Evolutionary conservation across 2,797 vertebrate species (phyloP).

Genomic region (Alosa sapidissima): DNA sequence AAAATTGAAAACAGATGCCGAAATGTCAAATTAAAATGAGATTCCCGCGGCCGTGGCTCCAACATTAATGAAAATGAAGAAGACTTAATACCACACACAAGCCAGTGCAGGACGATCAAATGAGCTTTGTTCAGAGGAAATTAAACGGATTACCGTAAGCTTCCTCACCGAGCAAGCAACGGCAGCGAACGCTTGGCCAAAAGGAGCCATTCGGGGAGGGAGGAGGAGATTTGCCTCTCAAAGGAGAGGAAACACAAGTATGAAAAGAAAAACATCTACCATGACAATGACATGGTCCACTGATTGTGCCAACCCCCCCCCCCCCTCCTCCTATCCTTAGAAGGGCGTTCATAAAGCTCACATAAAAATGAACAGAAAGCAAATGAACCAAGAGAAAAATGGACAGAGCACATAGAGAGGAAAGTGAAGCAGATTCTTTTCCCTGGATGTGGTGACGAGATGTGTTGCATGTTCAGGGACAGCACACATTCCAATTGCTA

Average conservation of each 20-base stretch:
- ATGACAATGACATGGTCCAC: conserved; percentile 42
- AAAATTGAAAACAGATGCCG: conserved; percentile 81
- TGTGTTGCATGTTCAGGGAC: background rate
- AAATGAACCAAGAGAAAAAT: too few relatives aligned
- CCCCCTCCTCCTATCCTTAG: background rate
- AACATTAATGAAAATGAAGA: conserved; percentile 80
- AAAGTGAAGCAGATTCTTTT: too few relatives aligned
- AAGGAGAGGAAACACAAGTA: conserved; percentile 51
- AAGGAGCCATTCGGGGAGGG: conserved; percentile 55
- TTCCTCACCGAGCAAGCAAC: conserved; percentile 52
- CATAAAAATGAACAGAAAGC: too few relatives aligned
- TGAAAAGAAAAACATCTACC: conserved; percentile 49
- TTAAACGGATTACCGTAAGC: conserved; percentile 76
- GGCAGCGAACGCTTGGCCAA: conserved; percentile 58
- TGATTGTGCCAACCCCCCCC: background rate
- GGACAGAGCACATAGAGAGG: too few relatives aligned
- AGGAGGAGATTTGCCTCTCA: conserved; percentile 63
- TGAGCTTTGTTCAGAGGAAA: conserved; percentile 79
- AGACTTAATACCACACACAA: conserved; percentile 73
- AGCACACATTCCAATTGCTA: background rate
- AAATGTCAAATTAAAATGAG: conserved; percentile 85
- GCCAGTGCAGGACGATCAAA: conserved; percentile 69
- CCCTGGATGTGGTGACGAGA: background rate
- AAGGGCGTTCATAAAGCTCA: too few relatives aligned
- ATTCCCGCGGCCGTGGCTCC: conserved; percentile 68